A percentile compares a stretch with the other conserved stretches of the same genome.
Conservation (phyloP, 2,113 vertebrate genomes). For the Trogon melanurus region DNA sequence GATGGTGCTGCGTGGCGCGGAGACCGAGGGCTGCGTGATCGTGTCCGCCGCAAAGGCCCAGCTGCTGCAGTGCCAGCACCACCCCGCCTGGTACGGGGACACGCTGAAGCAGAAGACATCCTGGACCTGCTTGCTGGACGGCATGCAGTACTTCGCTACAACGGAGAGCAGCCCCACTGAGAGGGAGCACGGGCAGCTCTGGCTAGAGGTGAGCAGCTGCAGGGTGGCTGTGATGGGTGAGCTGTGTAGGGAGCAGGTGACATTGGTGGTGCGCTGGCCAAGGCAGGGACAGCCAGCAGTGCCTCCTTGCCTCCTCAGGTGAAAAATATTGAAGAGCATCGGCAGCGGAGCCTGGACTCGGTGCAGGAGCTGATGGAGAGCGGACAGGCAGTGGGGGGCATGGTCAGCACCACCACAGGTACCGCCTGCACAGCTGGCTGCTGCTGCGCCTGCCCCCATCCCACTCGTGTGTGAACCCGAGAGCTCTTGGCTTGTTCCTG, state of each 20-base stretch:
- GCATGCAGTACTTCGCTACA: conserved; percentile 99
- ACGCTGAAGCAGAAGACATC: conserved; percentile 97
- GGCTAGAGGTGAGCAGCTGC: conserved; percentile 86
- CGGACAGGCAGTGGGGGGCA: conserved; percentile 95
- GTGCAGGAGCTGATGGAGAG: conserved; percentile 99
- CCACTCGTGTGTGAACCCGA: rapidly evolving
- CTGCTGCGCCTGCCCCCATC: background rate
- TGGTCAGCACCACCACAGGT: conserved; percentile 99
- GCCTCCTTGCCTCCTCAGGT: conserved; percentile 76
- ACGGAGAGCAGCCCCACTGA: conserved; percentile 91
- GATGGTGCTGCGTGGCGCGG: conserved; percentile 96
- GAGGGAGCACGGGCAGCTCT: conserved; percentile 90
- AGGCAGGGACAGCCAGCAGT: background rate
- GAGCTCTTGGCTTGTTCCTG: background rate
- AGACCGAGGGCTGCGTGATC: conserved; percentile 94
- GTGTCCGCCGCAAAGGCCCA: conserved; percentile 96
- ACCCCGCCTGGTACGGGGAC: conserved; percentile 94
- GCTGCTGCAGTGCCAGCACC: conserved; percentile 95
- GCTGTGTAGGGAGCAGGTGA: rapidly evolving
- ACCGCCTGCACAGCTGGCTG: background rate
- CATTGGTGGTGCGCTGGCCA: background rate
- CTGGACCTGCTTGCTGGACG: conserved; percentile 94
- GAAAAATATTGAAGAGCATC: conserved; percentile 97
- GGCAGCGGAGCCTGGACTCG: conserved; percentile 90
- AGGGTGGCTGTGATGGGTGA: background rate